Conservation (phyloP, 2,113 vertebrate genomes). For the Silurus meridionalis region DNA sequence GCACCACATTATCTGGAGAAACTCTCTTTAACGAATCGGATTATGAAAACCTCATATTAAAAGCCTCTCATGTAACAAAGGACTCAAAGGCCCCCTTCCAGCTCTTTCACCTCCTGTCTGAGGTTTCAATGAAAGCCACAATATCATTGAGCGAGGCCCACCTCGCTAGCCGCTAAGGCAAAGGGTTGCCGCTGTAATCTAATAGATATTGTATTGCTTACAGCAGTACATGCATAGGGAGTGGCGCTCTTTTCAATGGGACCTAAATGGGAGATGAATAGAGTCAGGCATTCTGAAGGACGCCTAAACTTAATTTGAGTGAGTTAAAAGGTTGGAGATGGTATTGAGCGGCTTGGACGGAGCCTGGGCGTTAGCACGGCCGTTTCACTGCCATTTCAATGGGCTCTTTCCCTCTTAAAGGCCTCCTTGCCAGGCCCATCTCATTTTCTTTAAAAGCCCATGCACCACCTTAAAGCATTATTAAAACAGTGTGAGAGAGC, state of each 20-base stretch:
- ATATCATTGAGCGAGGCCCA: constrained; percentile 55
- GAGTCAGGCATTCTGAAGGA: constrained; percentile 63
- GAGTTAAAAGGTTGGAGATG: constrained; percentile 67
- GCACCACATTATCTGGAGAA: constrained; percentile 41
- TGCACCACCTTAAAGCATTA: constrained; percentile 59
- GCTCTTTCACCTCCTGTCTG: constrained; percentile 52
- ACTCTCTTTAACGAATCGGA: constrained; percentile 67
- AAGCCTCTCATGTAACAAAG: constrained; percentile 57
- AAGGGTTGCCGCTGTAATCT: constrained; percentile 62
- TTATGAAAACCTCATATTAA: constrained; percentile 65
- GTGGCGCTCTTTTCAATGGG: constrained; percentile 61
- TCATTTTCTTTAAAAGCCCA: constrained; percentile 62
- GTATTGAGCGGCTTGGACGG: constrained; percentile 58
- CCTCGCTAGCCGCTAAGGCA: constrained; percentile 55
- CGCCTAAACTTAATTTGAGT: constrained; percentile 67
- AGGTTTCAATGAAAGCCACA: constrained; percentile 53
- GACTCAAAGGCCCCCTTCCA: constrained; percentile 29
- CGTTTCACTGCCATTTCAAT: constrained; percentile 55
- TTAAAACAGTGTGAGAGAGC: constrained; percentile 55
- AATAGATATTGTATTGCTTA: constrained; percentile 68
- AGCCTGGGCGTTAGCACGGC: constrained; percentile 49
- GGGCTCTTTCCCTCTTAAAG: constrained; percentile 54
- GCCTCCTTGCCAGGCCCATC: constrained; percentile 53
- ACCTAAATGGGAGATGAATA: constrained; percentile 66
- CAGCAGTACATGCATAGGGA: constrained; percentile 56